A percentile compares a stretch with the other conserved stretches of the same genome.
Conservation (phyloP, 2,113 vertebrate species). For the Brachypodius melanocephalos region DNA sequence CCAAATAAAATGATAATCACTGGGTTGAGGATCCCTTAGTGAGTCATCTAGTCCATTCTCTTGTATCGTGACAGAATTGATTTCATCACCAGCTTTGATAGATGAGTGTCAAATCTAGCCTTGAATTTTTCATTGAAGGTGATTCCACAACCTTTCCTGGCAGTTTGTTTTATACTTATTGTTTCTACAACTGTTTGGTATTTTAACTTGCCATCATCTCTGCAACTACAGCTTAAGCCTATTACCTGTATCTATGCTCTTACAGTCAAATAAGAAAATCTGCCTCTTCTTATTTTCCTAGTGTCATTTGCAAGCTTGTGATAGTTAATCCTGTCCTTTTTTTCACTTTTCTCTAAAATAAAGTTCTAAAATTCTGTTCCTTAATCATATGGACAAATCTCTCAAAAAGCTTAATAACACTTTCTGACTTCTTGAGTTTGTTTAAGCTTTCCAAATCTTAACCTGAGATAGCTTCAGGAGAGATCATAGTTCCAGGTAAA, state of each 20-base stretch:
- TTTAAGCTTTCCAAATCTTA: background rate
- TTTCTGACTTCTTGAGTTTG: background rate
- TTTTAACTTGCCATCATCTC: background rate
- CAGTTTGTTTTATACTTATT: background rate
- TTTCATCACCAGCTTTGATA: slow-evolving; percentile 14
- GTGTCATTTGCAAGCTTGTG: background rate
- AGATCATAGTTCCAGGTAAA: background rate
- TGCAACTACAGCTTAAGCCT: background rate
- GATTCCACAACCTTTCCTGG: background rate
- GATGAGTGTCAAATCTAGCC: slow-evolving; percentile 7
- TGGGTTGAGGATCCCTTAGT: slow-evolving; percentile 38
- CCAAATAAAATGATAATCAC: background rate
- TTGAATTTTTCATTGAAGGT: slow-evolving; percentile 29
- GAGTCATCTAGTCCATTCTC: background rate
- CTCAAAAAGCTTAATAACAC: background rate
- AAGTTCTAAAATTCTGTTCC: background rate
- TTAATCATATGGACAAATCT: background rate
- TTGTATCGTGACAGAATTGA: background rate
- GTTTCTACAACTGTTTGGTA: background rate
- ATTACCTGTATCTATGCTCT: background rate
- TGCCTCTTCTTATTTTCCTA: background rate
- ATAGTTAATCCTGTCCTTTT: background rate
- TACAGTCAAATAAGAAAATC: background rate
- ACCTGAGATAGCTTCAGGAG: background rate
- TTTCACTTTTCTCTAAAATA: background rate